These are phyloP conservation scores for Eufriesea mexicana DNA, from an alignment of 1,140 invertebrate genomes.

Conservation along the genomic window DNA sequence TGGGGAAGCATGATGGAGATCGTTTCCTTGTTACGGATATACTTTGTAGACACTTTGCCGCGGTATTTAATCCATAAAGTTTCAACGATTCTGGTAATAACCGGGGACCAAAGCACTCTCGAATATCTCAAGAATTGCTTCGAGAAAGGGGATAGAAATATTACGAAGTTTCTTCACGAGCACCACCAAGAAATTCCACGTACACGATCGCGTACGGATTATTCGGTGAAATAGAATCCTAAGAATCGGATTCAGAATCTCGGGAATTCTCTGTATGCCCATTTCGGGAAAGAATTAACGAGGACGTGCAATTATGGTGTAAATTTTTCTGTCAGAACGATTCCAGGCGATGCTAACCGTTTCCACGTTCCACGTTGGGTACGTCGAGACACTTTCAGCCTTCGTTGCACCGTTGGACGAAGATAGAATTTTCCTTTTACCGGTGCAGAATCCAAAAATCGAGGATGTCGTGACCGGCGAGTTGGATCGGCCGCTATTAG, in stretches of 20 bases:
- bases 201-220: neutral
- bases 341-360: conserved; percentile 47
- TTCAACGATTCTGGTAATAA: neutral
- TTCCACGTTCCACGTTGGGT: conserved; percentile 56
- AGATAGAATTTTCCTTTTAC: conserved; percentile 65
- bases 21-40: no score
- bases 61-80: no score
- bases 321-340: neutral
- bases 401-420: conserved; percentile 21
- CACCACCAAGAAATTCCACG: neutral
- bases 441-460: conserved; percentile 80
- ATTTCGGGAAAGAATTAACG: neutral
- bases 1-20: no score
- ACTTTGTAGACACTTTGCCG: no score
- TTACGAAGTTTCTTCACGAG: neutral
- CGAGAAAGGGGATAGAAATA: neutral
- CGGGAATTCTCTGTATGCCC: neutral
- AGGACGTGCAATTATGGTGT: no score
- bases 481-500: conserved; percentile 55
- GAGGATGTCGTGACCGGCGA: conserved; percentile 70
- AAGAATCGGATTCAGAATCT: neutral
- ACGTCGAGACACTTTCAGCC: conserved; percentile 24
- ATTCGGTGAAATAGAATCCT: neutral
- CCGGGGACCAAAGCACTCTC: no score
- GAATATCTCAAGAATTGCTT: neutral